phyloP scores from a whole-genome alignment of 2,888 invertebrate species.

The Hedychridium roseum region DNA sequence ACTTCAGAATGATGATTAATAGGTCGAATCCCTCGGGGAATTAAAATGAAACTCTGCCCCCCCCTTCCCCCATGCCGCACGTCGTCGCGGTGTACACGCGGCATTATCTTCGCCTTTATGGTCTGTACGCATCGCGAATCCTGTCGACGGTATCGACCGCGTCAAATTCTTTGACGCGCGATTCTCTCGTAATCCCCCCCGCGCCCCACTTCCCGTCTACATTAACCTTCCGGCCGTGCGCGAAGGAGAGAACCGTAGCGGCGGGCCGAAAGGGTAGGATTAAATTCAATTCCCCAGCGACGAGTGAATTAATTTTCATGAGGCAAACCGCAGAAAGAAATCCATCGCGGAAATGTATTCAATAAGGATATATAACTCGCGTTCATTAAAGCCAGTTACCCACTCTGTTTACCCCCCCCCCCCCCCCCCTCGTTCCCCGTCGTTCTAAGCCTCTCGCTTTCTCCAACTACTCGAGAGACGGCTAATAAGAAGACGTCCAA shows the following conservation, averaged over 20 bases:
- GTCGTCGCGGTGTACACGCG: too few species aligned
- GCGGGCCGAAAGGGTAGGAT: conserved; percentile 13
- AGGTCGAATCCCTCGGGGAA: conserved; percentile 27
- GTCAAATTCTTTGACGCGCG: conserved; percentile 28
- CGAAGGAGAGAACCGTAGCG: conserved; percentile 1
- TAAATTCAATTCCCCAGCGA: conserved; percentile 32
- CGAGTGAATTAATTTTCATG: conserved; percentile 31
- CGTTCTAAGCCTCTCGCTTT: too few species aligned
- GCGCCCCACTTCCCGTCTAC: too few species aligned
- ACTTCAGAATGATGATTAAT: conserved; percentile 37
- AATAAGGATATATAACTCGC: too few species aligned
- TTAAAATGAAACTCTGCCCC: conserved; percentile 32
- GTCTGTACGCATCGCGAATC: conserved; percentile 1
- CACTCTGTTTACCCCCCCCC: too few species aligned
- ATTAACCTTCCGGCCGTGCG: neutral
- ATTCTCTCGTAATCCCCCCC: conserved; percentile 22
- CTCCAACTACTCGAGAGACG: too few species aligned
- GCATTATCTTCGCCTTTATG: conserved; percentile 26
- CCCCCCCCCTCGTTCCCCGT: too few species aligned
- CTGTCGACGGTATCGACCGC: conserved; percentile 11
- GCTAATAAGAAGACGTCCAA: conserved; percentile 24
- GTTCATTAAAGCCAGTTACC: too few species aligned
- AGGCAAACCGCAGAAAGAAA: neutral
- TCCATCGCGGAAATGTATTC: too few species aligned
- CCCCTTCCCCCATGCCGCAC: too few species aligned